Conservation (phyloP, 1,140 invertebrate genomes). For the Agraylea sexmaculata region DNA sequence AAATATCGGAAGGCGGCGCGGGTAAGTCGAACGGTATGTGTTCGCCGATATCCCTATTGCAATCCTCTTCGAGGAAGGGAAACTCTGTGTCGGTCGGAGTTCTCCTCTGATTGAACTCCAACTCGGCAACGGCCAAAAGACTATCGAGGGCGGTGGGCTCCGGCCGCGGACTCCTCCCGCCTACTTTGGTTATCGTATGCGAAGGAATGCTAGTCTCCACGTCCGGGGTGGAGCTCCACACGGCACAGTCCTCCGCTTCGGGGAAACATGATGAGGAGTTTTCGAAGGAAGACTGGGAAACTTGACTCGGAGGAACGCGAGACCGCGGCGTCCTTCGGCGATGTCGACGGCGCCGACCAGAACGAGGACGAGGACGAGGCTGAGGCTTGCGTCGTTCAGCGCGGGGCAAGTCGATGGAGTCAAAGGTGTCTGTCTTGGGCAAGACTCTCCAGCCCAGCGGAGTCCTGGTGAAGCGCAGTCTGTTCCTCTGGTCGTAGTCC, state of each 20-base stretch:
- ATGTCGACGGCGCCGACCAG: slow-evolving; percentile 10
- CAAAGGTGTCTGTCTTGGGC: slow-evolving; percentile 56
- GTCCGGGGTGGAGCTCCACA: slow-evolving; percentile 36
- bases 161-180: slow-evolving; percentile 26
- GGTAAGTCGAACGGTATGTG: slow-evolving; percentile 36
- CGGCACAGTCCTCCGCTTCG: slow-evolving; percentile 5
- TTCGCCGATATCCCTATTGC: slow-evolving; percentile 32
- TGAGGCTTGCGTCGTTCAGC: slow-evolving; percentile 23
- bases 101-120: slow-evolving; percentile 40
- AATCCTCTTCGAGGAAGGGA: slow-evolving; percentile 31
- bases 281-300: background rate
- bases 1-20: slow-evolving; percentile 30
- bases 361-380: slow-evolving; percentile 22
- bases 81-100: slow-evolving; percentile 25
- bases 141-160: slow-evolving; percentile 41
- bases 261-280: slow-evolving; percentile 11
- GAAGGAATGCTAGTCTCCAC: slow-evolving; percentile 45
- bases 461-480: slow-evolving; percentile 66
- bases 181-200: slow-evolving; percentile 43
- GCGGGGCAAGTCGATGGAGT: slow-evolving; percentile 42
- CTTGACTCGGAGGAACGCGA: slow-evolving; percentile 8
- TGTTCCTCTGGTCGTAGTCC: slow-evolving; percentile 72
- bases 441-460: slow-evolving; percentile 69
- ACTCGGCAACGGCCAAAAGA: slow-evolving; percentile 44
- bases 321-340: slow-evolving; percentile 13